phyloP scores from a whole-genome alignment of 2,113 vertebrate genomes.

The Corvus cornix region DNA sequence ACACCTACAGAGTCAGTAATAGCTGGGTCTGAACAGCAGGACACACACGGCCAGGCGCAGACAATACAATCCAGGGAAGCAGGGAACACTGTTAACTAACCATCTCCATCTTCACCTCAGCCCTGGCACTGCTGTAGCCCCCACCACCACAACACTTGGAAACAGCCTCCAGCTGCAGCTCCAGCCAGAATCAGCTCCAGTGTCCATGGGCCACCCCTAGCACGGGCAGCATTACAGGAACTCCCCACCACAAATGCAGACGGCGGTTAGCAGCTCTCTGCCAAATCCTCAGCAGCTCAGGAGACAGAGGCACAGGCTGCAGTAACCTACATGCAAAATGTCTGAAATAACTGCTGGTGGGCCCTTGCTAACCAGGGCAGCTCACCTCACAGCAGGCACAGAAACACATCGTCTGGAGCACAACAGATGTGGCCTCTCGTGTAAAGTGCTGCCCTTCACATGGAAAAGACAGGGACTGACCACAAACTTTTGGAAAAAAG shows the following conservation, averaged over 20 bases:
- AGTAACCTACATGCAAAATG: not conserved
- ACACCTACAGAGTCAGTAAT: slow-evolving; percentile 6
- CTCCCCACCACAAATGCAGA: not conserved
- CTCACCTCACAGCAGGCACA: not conserved
- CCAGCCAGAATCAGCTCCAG: not conserved
- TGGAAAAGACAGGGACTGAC: not conserved
- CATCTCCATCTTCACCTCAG: not conserved
- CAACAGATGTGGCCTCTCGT: not conserved
- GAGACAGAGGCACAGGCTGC: not conserved
- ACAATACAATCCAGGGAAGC: not conserved
- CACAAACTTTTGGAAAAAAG: not conserved
- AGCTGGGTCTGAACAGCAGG: slow-evolving; percentile 9
- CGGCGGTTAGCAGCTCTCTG: slow-evolving; percentile 14
- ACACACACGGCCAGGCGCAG: not conserved
- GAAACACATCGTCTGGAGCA: not conserved
- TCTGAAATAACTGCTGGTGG: not conserved
- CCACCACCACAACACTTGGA: not conserved
- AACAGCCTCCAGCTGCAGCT: not conserved
- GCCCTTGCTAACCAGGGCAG: not conserved
- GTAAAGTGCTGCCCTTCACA: not conserved
- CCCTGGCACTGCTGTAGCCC: not conserved
- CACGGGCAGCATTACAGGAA: not conserved
- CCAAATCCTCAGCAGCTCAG: not conserved
- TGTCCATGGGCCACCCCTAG: not conserved
- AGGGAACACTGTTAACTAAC: not conserved